Evolutionary conservation across 2,113 vertebrate genomes (phyloP).

Genomic region (Pygathrix nemaeus): DNA sequence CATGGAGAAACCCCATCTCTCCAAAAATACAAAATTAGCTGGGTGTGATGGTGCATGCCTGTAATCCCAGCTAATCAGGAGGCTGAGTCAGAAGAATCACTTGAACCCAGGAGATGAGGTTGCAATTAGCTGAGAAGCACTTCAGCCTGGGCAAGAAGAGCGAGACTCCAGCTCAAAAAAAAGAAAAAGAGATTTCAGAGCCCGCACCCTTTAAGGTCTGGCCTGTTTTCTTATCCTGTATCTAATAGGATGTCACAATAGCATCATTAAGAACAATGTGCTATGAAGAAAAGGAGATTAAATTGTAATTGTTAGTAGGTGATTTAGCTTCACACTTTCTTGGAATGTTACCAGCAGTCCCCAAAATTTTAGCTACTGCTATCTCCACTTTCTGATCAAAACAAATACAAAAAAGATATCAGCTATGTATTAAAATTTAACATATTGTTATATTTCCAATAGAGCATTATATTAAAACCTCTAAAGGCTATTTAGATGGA

Average conservation of each 20-base stretch:
- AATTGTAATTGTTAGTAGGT: background rate
- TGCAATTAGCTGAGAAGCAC: no score
- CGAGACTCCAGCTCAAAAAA: no score
- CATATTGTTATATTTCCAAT: background rate
- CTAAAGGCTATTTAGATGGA: background rate
- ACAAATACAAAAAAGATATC: background rate
- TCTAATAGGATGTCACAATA: background rate
- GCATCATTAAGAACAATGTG: background rate
- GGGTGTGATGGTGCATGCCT: no score
- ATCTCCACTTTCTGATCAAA: background rate
- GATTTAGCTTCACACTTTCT: background rate
- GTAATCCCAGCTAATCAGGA: no score
- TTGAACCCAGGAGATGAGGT: no score
- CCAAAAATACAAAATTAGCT: no score
- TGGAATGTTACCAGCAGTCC: background rate
- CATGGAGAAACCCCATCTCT: no score
- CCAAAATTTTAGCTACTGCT: background rate
- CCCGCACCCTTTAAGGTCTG: background rate
- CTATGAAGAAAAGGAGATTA: conserved; percentile 8
- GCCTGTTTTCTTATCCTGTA: background rate
- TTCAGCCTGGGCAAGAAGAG: no score
- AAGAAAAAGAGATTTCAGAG: background rate
- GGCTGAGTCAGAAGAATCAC: no score
- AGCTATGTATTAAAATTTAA: background rate
- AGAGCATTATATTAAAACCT: background rate